phyloP scores from a whole-genome alignment of 2,888 invertebrate genomes.

The Bombylius major region DNA sequence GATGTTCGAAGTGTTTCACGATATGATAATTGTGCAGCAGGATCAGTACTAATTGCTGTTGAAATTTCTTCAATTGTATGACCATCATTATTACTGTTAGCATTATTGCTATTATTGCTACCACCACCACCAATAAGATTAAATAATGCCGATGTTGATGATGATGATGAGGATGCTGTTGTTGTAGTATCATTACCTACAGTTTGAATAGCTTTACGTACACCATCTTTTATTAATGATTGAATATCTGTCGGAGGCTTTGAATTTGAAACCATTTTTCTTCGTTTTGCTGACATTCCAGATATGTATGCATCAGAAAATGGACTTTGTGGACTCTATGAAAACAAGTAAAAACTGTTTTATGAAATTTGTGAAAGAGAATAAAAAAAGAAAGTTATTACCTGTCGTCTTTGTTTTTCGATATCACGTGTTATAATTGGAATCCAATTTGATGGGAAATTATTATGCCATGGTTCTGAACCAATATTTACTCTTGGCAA shows the following conservation, averaged over 20 bases:
- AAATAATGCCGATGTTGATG: constrained; percentile 8
- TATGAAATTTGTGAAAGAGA: not conserved
- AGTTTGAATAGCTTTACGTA: constrained; percentile 29
- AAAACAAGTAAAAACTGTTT: not conserved
- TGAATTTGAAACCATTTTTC: constrained; percentile 50
- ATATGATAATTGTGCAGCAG: constrained; percentile 29
- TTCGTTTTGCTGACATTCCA: constrained; percentile 79
- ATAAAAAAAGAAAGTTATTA: constrained; percentile 12
- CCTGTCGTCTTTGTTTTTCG: constrained; percentile 52
- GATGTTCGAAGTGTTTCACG: constrained; percentile 29
- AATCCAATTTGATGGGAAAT: constrained; percentile 68
- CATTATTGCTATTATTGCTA: not conserved
- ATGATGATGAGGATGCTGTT: constrained; percentile 17
- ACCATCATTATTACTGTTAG: not conserved
- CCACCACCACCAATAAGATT: constrained; percentile 7
- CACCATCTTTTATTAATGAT: constrained; percentile 29
- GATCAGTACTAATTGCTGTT: constrained; percentile 27
- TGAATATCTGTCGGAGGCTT: constrained; percentile 30
- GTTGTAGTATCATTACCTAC: constrained; percentile 14
- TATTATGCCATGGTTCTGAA: constrained; percentile 48
- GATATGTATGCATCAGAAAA: constrained; percentile 84
- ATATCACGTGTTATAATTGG: constrained; percentile 76
- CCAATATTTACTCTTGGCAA: constrained; percentile 42
- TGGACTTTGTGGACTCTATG: constrained; percentile 39
- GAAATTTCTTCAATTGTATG: constrained; percentile 14